Evolutionary conservation across 2,797 vertebrate genomes (phyloP).

Genomic region (Arnoldichthys spilopterus): DNA sequence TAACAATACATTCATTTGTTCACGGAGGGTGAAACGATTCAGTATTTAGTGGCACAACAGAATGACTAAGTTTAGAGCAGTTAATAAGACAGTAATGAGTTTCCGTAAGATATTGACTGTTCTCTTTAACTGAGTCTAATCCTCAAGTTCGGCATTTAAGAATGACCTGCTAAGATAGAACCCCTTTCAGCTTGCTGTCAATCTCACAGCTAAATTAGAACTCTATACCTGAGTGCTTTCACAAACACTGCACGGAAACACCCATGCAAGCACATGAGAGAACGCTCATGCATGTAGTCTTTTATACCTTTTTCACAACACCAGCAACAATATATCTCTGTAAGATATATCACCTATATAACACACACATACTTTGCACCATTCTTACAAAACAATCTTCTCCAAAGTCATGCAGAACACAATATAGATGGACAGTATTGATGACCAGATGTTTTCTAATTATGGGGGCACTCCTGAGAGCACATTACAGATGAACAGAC

Average conservation of each 20-base stretch:
- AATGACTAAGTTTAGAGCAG: conserved; percentile 8
- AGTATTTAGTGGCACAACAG: conserved; percentile 17
- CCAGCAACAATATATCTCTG: conserved; percentile 32
- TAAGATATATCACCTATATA: too few relatives aligned
- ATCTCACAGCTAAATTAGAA: conserved; percentile 6
- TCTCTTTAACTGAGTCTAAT: background rate
- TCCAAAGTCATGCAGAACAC: conserved; percentile 6
- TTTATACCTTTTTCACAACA: background rate
- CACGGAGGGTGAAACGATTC: conserved; percentile 13
- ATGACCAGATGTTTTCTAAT: background rate
- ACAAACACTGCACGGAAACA: conserved; percentile 22
- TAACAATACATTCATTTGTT: conserved; percentile 35
- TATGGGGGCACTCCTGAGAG: background rate
- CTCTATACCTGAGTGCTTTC: conserved; percentile 20
- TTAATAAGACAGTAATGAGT: conserved; percentile 7
- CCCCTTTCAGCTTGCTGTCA: background rate
- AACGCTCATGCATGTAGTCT: background rate
- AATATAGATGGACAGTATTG: background rate
- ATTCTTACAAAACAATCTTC: background rate
- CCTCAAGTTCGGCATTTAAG: background rate
- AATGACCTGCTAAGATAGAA: conserved; percentile 14
- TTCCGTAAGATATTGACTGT: background rate
- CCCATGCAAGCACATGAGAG: conserved; percentile 34
- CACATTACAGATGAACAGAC: too few relatives aligned
- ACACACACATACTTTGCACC: conserved; percentile 4